Conservation (phyloP, 37 sponge, comb jelly and placozoan genomes). For the Aphrocallistes beatrix region DNA sequence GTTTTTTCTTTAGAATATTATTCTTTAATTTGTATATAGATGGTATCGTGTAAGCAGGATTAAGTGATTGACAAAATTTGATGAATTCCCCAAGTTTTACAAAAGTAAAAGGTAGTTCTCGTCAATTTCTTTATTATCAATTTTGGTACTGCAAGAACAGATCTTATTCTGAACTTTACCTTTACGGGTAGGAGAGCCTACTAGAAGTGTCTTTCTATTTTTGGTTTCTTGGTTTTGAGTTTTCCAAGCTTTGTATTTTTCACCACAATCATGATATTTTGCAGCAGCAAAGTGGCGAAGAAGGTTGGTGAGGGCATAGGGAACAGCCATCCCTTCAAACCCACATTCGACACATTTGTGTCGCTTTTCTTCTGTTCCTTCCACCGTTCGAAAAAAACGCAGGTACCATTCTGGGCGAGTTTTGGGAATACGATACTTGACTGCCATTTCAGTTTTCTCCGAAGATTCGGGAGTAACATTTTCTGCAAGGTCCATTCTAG, state of each 20-base stretch:
- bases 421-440: not conserved
- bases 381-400: not conserved
- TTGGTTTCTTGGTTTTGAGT: not conserved
- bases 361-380: not conserved
- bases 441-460: no score
- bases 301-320: slow-evolving; percentile 7
- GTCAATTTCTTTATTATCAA: not conserved
- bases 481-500: no score
- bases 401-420: slow-evolving; percentile 19
- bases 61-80: not conserved
- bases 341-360: slow-evolving; percentile 14
- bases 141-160: not conserved
- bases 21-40: not conserved
- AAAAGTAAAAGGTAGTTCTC: not conserved
- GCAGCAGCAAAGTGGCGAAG: not conserved
- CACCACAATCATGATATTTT: not conserved
- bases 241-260: not conserved
- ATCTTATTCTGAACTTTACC: not conserved
- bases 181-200: no score
- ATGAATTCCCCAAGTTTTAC: not conserved
- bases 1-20: not conserved
- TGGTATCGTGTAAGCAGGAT: not conserved
- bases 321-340: not conserved
- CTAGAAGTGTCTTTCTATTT: not conserved
- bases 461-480: no score